Conservation (phyloP, 2,888 invertebrate genomes). For the Rhyacophila evoluta region DNA sequence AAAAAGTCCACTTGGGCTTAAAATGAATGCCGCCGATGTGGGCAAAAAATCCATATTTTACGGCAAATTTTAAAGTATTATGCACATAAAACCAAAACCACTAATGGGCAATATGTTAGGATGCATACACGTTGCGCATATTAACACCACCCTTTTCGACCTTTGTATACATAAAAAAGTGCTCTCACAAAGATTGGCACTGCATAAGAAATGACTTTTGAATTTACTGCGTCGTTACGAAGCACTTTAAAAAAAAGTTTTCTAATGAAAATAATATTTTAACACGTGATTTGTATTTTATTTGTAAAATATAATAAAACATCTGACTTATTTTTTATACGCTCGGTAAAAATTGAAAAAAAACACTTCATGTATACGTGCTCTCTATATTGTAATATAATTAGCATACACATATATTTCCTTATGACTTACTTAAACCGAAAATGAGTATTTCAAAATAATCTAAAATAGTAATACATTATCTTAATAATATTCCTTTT, state of each 20-base stretch:
- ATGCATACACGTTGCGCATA: conserved; percentile 12
- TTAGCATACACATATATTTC: no score
- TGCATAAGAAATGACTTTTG: conserved; percentile 22
- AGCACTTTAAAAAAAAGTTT: neutral
- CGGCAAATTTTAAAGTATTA: conserved; percentile 34
- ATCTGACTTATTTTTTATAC: no score
- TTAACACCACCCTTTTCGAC: conserved; percentile 4
- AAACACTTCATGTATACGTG: no score
- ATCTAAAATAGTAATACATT: no score
- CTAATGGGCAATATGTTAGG: conserved; percentile 29
- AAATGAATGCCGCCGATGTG: conserved; percentile 22
- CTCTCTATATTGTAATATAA: no score
- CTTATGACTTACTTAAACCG: no score
- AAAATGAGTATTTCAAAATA: no score
- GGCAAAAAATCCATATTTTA: conserved; percentile 23
- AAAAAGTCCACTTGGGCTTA: conserved; percentile 6
- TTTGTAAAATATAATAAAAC: no score
- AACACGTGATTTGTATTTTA: no score
- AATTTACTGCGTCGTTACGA: neutral
- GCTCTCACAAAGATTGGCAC: conserved; percentile 14
- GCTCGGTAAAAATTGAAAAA: no score
- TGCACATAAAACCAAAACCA: conserved; percentile 30
- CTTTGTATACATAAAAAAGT: conserved; percentile 7
- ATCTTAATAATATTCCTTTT: no score
- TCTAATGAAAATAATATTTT: neutral